These are phyloP conservation scores for Neosilurus mollespiculum DNA, from an alignment of 2,797 vertebrate genomes.

Conservation along the genomic window DNA sequence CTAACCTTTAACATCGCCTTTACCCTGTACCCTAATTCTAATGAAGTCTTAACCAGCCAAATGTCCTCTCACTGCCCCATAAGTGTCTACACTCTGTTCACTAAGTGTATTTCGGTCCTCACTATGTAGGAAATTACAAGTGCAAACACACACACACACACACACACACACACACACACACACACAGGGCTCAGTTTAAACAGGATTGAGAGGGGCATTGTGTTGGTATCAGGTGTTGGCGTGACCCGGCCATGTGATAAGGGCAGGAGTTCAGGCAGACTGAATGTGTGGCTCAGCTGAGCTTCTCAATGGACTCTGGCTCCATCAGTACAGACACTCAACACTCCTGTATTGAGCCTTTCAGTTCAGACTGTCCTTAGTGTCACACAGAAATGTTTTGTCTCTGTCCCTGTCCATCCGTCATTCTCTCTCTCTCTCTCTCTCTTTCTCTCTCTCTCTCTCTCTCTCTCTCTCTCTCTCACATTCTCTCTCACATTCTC, in stretches of 20 bases:
- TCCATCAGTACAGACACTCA: constrained; percentile 53
- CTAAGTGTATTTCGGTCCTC: too few species aligned
- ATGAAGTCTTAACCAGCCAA: too few species aligned
- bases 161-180: not conserved
- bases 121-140: too few species aligned
- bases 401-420: constrained; percentile 21
- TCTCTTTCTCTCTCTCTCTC: not conserved
- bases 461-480: not conserved
- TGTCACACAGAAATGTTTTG: constrained; percentile 48
- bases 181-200: constrained; percentile 16
- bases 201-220: constrained; percentile 49
- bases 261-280: constrained; percentile 40
- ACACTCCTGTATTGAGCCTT: constrained; percentile 49
- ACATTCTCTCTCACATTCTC: constrained; percentile 8
- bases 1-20: too few species aligned
- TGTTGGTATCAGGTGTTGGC: constrained; percentile 52
- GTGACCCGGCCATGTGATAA: constrained; percentile 53
- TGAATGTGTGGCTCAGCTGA: constrained; percentile 54
- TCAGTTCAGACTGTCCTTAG: constrained; percentile 42
- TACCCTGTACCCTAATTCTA: too few species aligned
- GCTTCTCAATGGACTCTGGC: constrained; percentile 53
- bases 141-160: not conserved
- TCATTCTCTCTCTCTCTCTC: not conserved
- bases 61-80: too few species aligned
- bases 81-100: too few species aligned